Percentiles rank a stretch among this genome's conserved stretches.
Evolutionary conservation across 2,888 invertebrate species (phyloP).

Genomic region (Chloroclysta siterata): DNA sequence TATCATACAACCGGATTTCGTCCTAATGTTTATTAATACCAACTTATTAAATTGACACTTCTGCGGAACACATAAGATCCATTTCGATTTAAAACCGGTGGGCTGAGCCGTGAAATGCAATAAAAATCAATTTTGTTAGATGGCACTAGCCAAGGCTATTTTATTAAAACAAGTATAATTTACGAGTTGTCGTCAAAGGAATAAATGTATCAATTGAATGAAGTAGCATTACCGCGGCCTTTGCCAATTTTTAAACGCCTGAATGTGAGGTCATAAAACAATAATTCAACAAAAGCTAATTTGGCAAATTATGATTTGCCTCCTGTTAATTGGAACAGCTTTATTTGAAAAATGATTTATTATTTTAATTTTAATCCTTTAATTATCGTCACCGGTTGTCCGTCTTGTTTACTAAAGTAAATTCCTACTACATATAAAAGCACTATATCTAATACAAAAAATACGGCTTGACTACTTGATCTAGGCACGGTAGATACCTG

Average conservation of each 20-base stretch:
- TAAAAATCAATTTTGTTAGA: constrained; percentile 45
- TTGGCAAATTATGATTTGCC: neutral
- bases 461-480: too few species aligned
- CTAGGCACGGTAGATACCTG: too few species aligned
- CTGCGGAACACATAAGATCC: constrained; percentile 41
- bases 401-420: too few species aligned
- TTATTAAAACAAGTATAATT: constrained; percentile 44
- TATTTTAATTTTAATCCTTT: too few species aligned
- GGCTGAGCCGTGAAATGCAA: constrained; percentile 44
- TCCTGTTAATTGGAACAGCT: too few species aligned
- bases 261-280: constrained; percentile 18
- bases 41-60: constrained; percentile 41
- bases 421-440: too few species aligned
- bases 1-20: constrained; percentile 44
- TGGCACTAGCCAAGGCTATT: constrained; percentile 43
- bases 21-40: constrained; percentile 32
- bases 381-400: too few species aligned
- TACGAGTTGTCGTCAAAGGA: constrained; percentile 33
- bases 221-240: constrained; percentile 18
- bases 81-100: constrained; percentile 38
- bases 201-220: constrained; percentile 29
- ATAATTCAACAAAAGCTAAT: constrained; percentile 2
- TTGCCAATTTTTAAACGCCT: neutral
- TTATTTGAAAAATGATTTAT: too few species aligned
- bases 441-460: too few species aligned